Base-by-base conservation (phyloP, 2,797 vertebrate species). In the Sandelia bainsii region DNA sequence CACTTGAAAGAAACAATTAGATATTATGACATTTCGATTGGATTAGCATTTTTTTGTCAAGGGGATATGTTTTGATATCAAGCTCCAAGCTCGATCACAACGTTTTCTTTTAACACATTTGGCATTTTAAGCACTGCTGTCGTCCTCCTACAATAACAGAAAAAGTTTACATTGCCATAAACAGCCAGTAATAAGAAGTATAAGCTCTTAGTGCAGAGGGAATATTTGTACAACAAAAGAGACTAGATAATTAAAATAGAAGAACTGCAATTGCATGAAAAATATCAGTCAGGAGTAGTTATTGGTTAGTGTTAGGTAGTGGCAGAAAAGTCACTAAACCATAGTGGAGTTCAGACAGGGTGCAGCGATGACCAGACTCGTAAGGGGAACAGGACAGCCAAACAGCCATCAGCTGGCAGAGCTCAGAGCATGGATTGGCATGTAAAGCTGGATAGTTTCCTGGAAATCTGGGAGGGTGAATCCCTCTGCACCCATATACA, bases 1-100 rank as follows among this genome's bases (percentile, higher is more conserved):
- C 57, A 71, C 79, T 83, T 73, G 48, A 45, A 66, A 81, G 49
- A 68, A 58, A 75, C 69, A 78, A 83, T 82, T 72, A 87, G 65
- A 86, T 79, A 73, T 74, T 65, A 69, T 91, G 89, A 89, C 88
- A 89, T 91, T 92, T 90, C 5, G 8, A 39, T 58, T 52, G 65
- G 74, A 78, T 82, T 81, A 78, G 65, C 76, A 75, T 34, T 42
- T 85, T 85, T 75, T 61, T 49, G 52, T 86, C 80, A 54, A 22
- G 82, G 81, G 85, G 80, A 81, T 65, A 70, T 45, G 75, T 82
- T 91, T 84, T 83, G 77, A 87, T 86, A 78, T 83, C 27, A 11
- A 59, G 65, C 80, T 82, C 70, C 72, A 37, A 83, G 80, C 70
- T 62, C 72, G 62, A 83, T 80, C 67, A 49, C 69, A 75, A 82